Base-by-base conservation (phyloP, 2,888 invertebrate species). In the Acleris cristana region DNA sequence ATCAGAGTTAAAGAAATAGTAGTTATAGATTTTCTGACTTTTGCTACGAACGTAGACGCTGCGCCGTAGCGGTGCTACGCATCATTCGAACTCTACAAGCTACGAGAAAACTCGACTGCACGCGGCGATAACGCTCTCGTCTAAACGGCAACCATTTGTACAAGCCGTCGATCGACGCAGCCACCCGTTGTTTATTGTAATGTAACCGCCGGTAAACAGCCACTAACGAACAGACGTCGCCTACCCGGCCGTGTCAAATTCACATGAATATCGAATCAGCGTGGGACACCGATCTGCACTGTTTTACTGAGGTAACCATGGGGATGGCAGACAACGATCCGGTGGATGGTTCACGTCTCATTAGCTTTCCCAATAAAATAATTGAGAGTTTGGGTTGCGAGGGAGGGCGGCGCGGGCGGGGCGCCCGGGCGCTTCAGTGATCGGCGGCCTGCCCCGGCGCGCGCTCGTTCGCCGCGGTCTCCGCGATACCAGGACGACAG, bases 351-450 rank as follows among this genome's bases (percentile, higher is more conserved):
- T 86, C 82, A 83, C 89, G 89, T 87, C 90, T 91, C 91, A 92
- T 92, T 91, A 92, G 89, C 87, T 90, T 88, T 85, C 82, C 88
- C 90, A 89, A 92, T 92, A 91, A 92, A 91, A 91, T 92, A 91
- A 92, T 91, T 89, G 91, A 85, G 91, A 89, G 89, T 88, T 89
- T 87, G 81, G 83, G 84, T 79, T 79, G 84, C 80, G 84, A 84
- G 79, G 84, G 80, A 83, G 84, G 79, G 69, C 75, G 70, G 75
- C 79, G 75, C 76, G 72, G 26, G 71, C 67, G 77, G 71, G 79
- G 77, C 78, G 73, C 73, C 75, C 68, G 73, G 77, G 74, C 77
- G 79, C 80, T 80, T 81, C 87, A 89, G 90, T 90, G 84, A 76
- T 84, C 88, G 82, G 80, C 85, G 88, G 90, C 85, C 87, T 89